Evolutionary conservation across 1,140 invertebrate species (phyloP).

Genomic region (Lucilia sericata): DNA sequence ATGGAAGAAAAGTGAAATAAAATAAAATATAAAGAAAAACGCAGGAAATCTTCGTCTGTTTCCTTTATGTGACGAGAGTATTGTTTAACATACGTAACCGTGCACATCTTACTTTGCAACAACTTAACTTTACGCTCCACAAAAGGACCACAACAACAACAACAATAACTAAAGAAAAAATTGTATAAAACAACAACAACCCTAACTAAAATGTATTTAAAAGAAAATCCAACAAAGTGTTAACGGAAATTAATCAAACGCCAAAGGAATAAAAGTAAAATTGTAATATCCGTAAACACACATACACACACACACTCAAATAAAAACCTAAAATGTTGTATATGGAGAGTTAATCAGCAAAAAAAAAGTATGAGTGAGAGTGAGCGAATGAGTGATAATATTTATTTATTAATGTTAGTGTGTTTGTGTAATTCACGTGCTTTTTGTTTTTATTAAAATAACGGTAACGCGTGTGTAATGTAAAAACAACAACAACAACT

Average conservation of each 20-base stretch:
- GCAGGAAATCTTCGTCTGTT: constrained; percentile 3
- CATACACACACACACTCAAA: no score
- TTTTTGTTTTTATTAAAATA: neutral
- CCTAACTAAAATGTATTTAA: no score
- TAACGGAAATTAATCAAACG: neutral
- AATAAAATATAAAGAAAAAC: neutral
- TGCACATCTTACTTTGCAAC: neutral
- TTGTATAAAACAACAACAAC: neutral
- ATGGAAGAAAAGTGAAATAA: neutral
- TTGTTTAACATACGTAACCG: constrained; percentile 26
- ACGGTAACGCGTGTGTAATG: constrained; percentile 30
- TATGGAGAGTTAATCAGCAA: neutral
- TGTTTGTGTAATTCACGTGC: constrained; percentile 22
- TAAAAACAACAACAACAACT: neutral
- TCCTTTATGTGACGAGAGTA: constrained; percentile 22
- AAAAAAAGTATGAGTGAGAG: neutral
- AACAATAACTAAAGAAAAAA: neutral
- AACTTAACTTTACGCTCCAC: neutral
- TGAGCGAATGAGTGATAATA: neutral
- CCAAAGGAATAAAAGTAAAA: no score
- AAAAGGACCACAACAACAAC: neutral
- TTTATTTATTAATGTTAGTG: neutral
- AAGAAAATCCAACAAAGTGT: neutral
- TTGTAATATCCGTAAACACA: no score
- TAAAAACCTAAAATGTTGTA: no score